Evolutionary conservation across 1,140 invertebrate species (phyloP), one percentile per base, ranked within the genome.

Genomic region (Drosophila nigrodunni): DNA sequence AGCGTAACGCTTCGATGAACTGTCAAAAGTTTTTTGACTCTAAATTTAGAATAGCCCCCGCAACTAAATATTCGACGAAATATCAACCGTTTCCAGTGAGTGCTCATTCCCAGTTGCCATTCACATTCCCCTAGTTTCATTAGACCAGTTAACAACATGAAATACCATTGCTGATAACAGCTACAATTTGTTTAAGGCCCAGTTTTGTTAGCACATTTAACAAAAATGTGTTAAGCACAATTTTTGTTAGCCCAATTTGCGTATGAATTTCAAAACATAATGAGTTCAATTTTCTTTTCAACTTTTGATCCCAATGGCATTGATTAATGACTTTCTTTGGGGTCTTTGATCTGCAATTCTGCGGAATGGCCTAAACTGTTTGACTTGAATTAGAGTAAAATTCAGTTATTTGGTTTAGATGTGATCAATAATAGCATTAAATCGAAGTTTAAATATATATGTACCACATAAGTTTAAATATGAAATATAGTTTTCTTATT

Each of bases 1-100:
- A 61, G 71, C 44, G 67, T 80, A 71, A 85, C 74, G 82, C 81
- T 85, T 44, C 70, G 71, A 75, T 69, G 60, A 47, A 57, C 64
- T 81, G 67, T 62, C 74, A 78, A 78, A 80, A 68, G 49, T 30
- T 13, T 41, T 47, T 35, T 13, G 39, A 11, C 13, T 61, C 66
- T 49, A 71, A 78, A 68, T 77, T 73, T 81, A 67, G 78, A 80
- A 57, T 9, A 18, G 13, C 21, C 55, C 21, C 15, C 25, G 25
- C 25, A 30, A 30, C 25, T 30, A 30, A 30, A 30, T 30, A 5
- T 30, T 30, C 25, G 4, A 2, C 25, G 6, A 30, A 30, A 30
- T 30, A 30, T 30, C 25, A 30, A 30, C 0, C 25, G 25, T 30
- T 30, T 4, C 25, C 25, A 30, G 25, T 30, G 25, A 30, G 25